Percentiles rank a stretch among this genome's conserved stretches.
These are phyloP conservation scores for Limonius californicus DNA, from an alignment of 1,140 invertebrate species.

Conservation along the genomic window DNA sequence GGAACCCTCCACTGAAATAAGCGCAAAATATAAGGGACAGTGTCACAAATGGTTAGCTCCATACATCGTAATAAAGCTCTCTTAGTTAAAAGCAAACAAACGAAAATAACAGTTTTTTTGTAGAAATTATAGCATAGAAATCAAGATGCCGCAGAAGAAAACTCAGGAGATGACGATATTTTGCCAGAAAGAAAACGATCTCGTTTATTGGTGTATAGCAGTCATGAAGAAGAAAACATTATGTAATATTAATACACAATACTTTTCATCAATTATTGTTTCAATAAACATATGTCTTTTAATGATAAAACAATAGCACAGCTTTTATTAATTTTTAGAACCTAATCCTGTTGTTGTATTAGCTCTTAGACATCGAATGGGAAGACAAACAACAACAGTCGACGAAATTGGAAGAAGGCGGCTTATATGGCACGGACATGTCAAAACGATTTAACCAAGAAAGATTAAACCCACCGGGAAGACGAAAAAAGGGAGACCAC, in stretches of 20 bases:
- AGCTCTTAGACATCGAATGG: too few species aligned
- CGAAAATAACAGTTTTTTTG: not conserved
- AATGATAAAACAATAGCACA: too few species aligned
- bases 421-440: too few species aligned
- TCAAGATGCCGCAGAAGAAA: not conserved
- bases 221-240: not conserved
- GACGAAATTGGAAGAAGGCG: too few species aligned
- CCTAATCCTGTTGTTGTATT: too few species aligned
- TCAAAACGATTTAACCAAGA: too few species aligned
- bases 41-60: not conserved
- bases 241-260: not conserved
- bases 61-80: not conserved
- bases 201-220: not conserved
- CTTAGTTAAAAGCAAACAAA: not conserved
- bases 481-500: too few species aligned
- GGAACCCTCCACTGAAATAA: not conserved
- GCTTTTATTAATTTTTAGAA: too few species aligned
- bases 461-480: too few species aligned
- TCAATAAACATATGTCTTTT: not conserved
- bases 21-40: not conserved
- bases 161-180: not conserved
- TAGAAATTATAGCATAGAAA: not conserved
- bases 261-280: not conserved
- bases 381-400: too few species aligned
- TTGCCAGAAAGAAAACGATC: not conserved